Conservation (phyloP, 2,797 vertebrate genomes). For the Agapornis canus region DNA sequence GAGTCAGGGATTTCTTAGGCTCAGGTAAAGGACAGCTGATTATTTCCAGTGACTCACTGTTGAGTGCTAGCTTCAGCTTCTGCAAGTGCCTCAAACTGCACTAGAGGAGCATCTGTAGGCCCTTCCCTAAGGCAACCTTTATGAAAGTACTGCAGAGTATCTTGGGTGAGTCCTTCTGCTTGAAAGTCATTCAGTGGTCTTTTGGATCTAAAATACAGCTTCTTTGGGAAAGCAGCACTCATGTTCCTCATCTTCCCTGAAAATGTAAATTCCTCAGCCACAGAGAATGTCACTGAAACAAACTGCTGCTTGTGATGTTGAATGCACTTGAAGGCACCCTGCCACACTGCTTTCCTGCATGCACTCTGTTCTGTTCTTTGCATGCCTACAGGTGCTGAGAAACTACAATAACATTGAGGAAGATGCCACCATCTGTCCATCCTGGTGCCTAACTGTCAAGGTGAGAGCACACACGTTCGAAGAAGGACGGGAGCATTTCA, state of each 20-base stretch:
- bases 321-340: not conserved
- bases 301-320: not conserved
- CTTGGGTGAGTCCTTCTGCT: not conserved
- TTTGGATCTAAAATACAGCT: not conserved
- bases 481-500: slow-evolving; percentile 77
- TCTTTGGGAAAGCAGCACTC: not conserved
- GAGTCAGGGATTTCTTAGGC: not conserved
- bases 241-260: not conserved
- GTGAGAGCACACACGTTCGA: slow-evolving; percentile 85
- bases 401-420: slow-evolving; percentile 75
- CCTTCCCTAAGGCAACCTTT: not conserved
- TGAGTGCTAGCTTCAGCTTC: not conserved
- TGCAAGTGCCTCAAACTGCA: not conserved
- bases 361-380: not conserved
- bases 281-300: not conserved
- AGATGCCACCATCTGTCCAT: slow-evolving; percentile 79
- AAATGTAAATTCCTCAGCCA: not conserved
- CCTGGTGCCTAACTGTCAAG: slow-evolving; percentile 88
- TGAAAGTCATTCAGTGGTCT: not conserved
- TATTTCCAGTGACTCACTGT: not conserved
- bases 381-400: slow-evolving; percentile 71
- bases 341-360: not conserved
- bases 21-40: not conserved
- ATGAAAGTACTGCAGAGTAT: not conserved
- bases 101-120: not conserved